phyloP scores from a whole-genome alignment of 92 coral and sea anemone species.

The Phenganax subtilis region DNA sequence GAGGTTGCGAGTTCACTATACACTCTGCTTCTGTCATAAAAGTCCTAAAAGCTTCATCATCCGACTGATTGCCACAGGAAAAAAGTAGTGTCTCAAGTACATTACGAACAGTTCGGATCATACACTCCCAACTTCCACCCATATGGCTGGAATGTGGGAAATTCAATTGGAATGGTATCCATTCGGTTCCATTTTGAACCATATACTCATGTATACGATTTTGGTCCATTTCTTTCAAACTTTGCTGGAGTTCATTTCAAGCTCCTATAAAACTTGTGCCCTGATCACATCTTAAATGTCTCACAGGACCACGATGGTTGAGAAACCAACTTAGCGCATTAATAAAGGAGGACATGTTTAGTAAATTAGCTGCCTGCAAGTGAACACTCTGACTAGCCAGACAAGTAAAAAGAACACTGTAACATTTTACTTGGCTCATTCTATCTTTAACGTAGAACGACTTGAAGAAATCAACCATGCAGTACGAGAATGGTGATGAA shows the following conservation, averaged over 20 bases:
- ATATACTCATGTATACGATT: slow-evolving; percentile 14
- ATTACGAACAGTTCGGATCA: slow-evolving; percentile 3
- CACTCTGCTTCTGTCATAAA: slow-evolving; percentile 13
- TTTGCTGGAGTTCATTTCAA: slow-evolving; percentile 18
- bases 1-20: background rate
- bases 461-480: slow-evolving; percentile 56
- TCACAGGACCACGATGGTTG: slow-evolving; percentile 26
- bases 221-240: background rate
- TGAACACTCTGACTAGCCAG: slow-evolving; percentile 43
- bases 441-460: slow-evolving; percentile 42
- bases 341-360: slow-evolving; percentile 47
- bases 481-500: slow-evolving; percentile 47
- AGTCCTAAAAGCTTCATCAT: slow-evolving; percentile 16
- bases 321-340: slow-evolving; percentile 43
- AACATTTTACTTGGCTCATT: slow-evolving; percentile 16
- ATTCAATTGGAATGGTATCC: slow-evolving; percentile 32
- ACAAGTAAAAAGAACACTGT: slow-evolving; percentile 7
- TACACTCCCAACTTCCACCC: slow-evolving; percentile 11
- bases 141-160: slow-evolving; percentile 3
- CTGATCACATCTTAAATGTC: background rate
- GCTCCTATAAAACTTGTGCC: slow-evolving; percentile 41
- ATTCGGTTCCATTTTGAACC: slow-evolving; percentile 19
- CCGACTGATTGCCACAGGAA: slow-evolving; percentile 10
- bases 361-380: slow-evolving; percentile 43
- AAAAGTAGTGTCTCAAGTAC: background rate